These are phyloP conservation scores for Notarius quadriscutis DNA, from an alignment of 2,113 vertebrate genomes.

Conservation along the genomic window DNA sequence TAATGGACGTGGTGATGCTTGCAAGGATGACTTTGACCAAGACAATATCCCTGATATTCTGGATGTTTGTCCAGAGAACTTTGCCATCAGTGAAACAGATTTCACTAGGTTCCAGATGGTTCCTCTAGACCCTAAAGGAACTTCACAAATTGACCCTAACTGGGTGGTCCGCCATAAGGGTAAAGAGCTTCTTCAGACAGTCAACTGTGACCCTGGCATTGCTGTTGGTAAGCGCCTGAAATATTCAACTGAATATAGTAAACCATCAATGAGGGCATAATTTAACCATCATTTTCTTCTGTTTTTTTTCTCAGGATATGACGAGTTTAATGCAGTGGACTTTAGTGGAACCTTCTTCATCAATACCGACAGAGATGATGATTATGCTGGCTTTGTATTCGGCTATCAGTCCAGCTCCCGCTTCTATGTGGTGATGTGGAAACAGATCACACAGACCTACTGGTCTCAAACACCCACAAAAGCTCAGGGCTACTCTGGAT, in stretches of 20 bases:
- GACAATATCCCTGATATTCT: conserved; percentile 90
- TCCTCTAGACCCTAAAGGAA: conserved; percentile 95
- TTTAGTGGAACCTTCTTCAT: conserved; percentile 99
- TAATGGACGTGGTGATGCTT: conserved; percentile 92
- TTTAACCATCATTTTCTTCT: conserved; percentile 18
- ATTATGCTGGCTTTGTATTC: conserved; percentile 97
- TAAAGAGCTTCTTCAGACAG: conserved; percentile 97
- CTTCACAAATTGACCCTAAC: conserved; percentile 97
- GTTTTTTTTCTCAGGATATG: conserved; percentile 77
- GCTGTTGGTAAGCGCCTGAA: conserved; percentile 83
- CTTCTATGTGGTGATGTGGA: conserved; percentile 99
- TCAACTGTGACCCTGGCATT: conserved; percentile 98
- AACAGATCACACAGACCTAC: conserved; percentile 97
- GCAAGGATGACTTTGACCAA: conserved; percentile 95
- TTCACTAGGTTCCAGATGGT: conserved; percentile 99
- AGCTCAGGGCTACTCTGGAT: conserved; percentile 95
- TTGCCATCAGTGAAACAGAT: conserved; percentile 93
- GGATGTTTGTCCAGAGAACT: conserved; percentile 96
- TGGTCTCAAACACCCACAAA: conserved; percentile 90
- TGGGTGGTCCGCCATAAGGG: conserved; percentile 98
- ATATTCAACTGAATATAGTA: not conserved
- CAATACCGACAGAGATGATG: conserved; percentile 96
- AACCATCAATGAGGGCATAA: not conserved
- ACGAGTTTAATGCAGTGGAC: conserved; percentile 96
- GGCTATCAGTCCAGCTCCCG: conserved; percentile 97